These are phyloP conservation scores for Drosophila ananassae DNA, from an alignment of 1,140 invertebrate species.

Conservation along the genomic window DNA sequence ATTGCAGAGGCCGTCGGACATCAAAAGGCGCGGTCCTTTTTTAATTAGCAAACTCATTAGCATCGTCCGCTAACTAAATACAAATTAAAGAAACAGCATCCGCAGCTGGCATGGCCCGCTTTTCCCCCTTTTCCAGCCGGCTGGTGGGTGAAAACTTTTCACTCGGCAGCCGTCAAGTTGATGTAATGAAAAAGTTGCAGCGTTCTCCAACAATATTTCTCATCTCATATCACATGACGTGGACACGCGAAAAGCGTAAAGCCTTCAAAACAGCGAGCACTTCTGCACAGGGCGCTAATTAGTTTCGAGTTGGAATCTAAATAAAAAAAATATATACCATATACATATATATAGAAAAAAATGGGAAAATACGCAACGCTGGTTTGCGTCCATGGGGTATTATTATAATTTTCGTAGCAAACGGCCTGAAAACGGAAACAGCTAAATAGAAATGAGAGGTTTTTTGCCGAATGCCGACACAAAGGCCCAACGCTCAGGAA, in stretches of 20 bases:
- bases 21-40: constrained; percentile 29
- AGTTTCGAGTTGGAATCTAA: constrained; percentile 52
- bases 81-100: constrained; percentile 56
- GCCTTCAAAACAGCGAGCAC: constrained; percentile 35
- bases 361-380: constrained; percentile 62
- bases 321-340: constrained; percentile 7
- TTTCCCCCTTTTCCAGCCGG: constrained; percentile 6
- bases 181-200: constrained; percentile 74
- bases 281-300: constrained; percentile 61
- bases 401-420: constrained; percentile 47
- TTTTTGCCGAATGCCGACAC: constrained; percentile 47
- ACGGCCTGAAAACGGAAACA: constrained; percentile 28
- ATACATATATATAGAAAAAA: background rate
- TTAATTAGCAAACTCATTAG: constrained; percentile 74
- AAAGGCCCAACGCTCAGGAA: constrained; percentile 41
- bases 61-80: constrained; percentile 51
- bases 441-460: constrained; percentile 11
- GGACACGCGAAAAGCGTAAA: constrained; percentile 21
- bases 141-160: constrained; percentile 54
- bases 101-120: constrained; percentile 17
- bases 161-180: constrained; percentile 68
- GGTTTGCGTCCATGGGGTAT: constrained; percentile 39
- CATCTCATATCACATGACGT: constrained; percentile 71
- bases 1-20: constrained; percentile 14
- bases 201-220: constrained; percentile 64